Evolutionary conservation across 1,140 invertebrate genomes (phyloP), one percentile per base, ranked within the genome.

Genomic region (Panagrolaimus sp.): DNA sequence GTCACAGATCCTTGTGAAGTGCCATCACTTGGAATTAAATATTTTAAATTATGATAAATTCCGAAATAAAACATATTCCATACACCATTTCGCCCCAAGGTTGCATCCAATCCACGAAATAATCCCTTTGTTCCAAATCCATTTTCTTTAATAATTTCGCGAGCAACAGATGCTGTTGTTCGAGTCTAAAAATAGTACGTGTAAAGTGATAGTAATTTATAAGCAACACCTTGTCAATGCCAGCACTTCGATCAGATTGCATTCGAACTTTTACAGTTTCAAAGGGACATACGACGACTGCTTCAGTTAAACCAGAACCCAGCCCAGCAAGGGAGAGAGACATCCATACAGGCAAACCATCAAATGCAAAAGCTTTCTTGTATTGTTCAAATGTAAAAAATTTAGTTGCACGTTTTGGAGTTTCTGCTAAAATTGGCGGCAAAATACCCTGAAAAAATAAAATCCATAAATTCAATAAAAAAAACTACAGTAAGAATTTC

Each of bases 21-120:
- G 89, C 91, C 82, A 67, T 66, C 81, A 79, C 88, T 87, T 16
- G 91, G 90, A 66, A 92, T 80, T 76, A 87, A 86, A 45, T 87
- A 88, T 86, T 92, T 93, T 0, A 93, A 88, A 72, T 91, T 91
- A 86, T 94, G 91, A 84, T 95, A 95, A 83, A 93, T 91, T 38
- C 92, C 91, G 80, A 96, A 95, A 83, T 95, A 95, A 62, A 93
- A 87, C 87, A 91, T 90, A 84, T 96, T 96, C 80, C 93, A 95
- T 3, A 91, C 85, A 0, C 91, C 91, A 85, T 95, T 92, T 78
- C 92, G 87, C 9, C 88, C 88, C 76, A 93, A 87, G 2, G 92
- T 96, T 0, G 92, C 89, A 0, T 90, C 89, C 0, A 95, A 80
- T n/a, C 92, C 92, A 84, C 91, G 92, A 80, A 91, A 91, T 0